Evolutionary conservation across 2,888 invertebrate genomes (phyloP), one percentile per base, ranked within the genome.

Genomic region (Fabriciana adippe): DNA sequence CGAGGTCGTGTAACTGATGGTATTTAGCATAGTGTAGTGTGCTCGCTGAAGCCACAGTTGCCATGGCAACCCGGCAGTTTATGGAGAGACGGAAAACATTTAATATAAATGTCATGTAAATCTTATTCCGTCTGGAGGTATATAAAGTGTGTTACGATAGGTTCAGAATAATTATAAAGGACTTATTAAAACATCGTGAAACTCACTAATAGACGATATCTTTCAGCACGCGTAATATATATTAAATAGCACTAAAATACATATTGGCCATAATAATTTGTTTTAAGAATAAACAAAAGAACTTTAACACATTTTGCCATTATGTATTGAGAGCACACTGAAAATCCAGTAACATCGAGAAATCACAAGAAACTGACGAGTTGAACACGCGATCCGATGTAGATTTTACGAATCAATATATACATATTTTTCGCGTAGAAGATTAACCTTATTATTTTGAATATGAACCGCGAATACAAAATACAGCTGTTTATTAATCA

Each of bases 41-140:
- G 61, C 56, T 16, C 11, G 31, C 56, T 57, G 64, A 55, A 48
- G 72, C 72, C 69, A 71, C 71, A 18, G 86, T 86, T 69, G 73
- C 75, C 75, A 79, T 80, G 80, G 78, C 73, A 72, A 79, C 74
- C 74, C 64, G 50, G 14, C 15, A 45, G 18, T 54, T 35, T 54
- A 35, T 59, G 35, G 6, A 18, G 51, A 65, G 26, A 65, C 53
- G 13, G 21, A 54, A 26, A 54, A 55, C n/a, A 18, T 16, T 18
- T 31, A 14, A 45, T 26, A 47, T 50, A 56, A 51, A 41, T 41
- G 51, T 4, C 18, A 57, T 60, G 48, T n/a, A n/a, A 48, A 60
- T 60, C 6, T 59, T 47, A 48, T 59, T 26, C 56, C 47, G 59
- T 59, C 59, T 59, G 21, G n/a, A 59, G 16, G 21, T n/a, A 59